These are phyloP conservation scores for Latrodectus elegans DNA, from an alignment of 2,888 invertebrate genomes.

Conservation along the genomic window DNA sequence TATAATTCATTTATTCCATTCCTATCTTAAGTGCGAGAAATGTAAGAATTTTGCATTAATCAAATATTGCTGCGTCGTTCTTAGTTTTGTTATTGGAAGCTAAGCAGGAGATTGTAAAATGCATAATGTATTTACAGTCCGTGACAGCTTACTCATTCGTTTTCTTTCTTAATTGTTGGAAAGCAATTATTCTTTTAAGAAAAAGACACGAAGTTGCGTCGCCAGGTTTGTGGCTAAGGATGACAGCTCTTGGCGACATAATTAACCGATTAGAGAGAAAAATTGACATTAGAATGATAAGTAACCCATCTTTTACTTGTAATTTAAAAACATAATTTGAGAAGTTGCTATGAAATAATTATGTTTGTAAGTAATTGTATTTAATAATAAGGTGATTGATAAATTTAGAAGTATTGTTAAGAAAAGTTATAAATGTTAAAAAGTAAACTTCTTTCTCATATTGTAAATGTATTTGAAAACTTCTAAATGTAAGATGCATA, in stretches of 20 bases:
- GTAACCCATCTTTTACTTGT: background rate
- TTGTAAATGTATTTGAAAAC: too few relatives aligned
- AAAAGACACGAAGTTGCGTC: background rate
- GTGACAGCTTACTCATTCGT: slow-evolving; percentile 36
- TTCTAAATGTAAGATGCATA: too few relatives aligned
- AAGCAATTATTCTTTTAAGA: slow-evolving; percentile 10
- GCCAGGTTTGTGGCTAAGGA: background rate
- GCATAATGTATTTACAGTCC: slow-evolving; percentile 8
- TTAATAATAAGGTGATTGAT: too few relatives aligned
- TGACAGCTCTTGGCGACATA: background rate
- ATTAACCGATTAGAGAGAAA: background rate
- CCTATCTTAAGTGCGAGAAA: background rate
- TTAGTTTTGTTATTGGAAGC: background rate
- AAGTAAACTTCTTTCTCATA: too few relatives aligned
- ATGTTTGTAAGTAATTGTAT: too few relatives aligned
- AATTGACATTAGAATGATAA: background rate
- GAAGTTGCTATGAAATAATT: background rate
- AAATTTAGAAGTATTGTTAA: too few relatives aligned
- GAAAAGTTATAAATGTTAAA: too few relatives aligned
- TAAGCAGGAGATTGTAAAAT: background rate
- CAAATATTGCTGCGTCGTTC: background rate
- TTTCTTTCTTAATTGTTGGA: slow-evolving; percentile 39
- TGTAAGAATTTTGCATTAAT: background rate
- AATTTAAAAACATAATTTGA: background rate
- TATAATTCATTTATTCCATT: too few relatives aligned